Base-by-base conservation (phyloP, 2,797 vertebrate genomes). In the Lepilemur ruficaudatus region DNA sequence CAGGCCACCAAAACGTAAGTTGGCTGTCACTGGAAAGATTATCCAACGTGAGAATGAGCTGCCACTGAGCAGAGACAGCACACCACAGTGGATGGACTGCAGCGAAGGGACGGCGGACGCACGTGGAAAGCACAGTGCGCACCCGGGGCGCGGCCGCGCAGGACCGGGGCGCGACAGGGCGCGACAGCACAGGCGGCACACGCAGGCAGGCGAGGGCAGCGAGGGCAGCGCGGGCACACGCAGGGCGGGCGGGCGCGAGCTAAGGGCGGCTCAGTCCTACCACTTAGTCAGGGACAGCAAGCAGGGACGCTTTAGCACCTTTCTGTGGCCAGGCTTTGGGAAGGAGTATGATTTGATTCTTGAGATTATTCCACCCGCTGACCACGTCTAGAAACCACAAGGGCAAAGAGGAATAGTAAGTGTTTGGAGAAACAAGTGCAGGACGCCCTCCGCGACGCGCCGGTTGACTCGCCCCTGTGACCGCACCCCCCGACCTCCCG, bases 281-380 rank as follows among this genome's bases (percentile, higher is more conserved):
- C 97, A 98, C 96, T 96, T 72, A 96, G 89, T 85, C 70, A 96
- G 95, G 97, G 97, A 94, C 96, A 98, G 97, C 63, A 91, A 97
- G 98, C 59, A 83, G 82, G 98, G 41, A 83, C 82, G 10, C 97
- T 92, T 97, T 95, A 98, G 99, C 99, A 99, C 99, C 99, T 99
- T 99, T 98, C 98, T 99, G 95, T 98, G 97, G 98, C 99, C 99
- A 81, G 98, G 92, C 98, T 99, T 99, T 98, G 99, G 98, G 97
- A 99, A 98, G 98, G 99, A 98, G 98, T 99, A 99, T 81, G 99
- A 98, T 99, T 98, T 99, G 99, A 99, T 30, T 98, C 98, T 99
- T 98, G 98, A 98, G 98, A 99, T 92, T 98, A 99, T 97, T 98
- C 99, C 99, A 98, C 98, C 98, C 91, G 99, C 98, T 94, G 98